Percentiles rank a stretch among this genome's conserved stretches.
Evolutionary conservation across 2,888 invertebrate species (phyloP).

Genomic region (Rhopalosiphum nymphaeae): DNA sequence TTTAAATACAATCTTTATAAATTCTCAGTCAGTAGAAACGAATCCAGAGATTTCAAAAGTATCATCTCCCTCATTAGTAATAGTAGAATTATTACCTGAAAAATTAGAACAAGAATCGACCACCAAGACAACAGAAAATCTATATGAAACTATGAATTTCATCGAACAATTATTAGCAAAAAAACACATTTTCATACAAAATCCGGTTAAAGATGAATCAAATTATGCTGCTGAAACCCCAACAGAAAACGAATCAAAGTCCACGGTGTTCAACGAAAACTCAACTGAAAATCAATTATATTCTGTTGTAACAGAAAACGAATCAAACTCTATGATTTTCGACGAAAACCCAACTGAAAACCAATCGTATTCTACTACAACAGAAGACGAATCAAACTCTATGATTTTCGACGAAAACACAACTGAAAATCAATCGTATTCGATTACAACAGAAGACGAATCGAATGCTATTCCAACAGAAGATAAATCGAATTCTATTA

Average conservation of each 20-base stretch:
- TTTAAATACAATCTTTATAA: background rate
- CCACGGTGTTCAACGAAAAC: background rate
- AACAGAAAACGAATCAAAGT: background rate
- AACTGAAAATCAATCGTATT: background rate
- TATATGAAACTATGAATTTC: background rate
- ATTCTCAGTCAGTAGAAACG: background rate
- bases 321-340: too few species aligned
- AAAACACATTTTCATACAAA: background rate
- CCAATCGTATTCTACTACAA: background rate
- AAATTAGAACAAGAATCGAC: background rate
- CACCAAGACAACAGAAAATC: background rate
- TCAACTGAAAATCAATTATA: background rate
- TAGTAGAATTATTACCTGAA: background rate
- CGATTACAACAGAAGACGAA: background rate
- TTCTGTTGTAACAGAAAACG: background rate
- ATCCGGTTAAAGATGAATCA: background rate
- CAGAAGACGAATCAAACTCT: background rate
- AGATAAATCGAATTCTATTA: too few species aligned
- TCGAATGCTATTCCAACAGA: background rate
- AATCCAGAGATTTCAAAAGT: background rate
- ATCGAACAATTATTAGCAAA: background rate
- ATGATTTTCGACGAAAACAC: background rate
- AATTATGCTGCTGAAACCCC: background rate
- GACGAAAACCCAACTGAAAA: background rate
- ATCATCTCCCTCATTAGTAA: background rate